phyloP scores from a whole-genome alignment of 1,140 invertebrate genomes.

The Colletes gigas region DNA sequence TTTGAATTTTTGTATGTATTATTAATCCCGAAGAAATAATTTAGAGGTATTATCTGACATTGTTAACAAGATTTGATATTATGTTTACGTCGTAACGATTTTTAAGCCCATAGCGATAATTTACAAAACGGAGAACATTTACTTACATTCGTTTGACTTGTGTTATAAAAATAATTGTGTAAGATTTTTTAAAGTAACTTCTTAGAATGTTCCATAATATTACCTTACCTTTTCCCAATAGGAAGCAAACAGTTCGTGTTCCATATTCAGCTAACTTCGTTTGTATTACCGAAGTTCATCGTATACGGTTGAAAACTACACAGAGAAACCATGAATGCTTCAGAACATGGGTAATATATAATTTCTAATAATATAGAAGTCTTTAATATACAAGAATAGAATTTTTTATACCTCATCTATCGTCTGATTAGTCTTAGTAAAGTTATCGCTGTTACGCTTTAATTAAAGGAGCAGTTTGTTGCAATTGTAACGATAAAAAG shows the following conservation, averaged over 20 bases:
- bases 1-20: background rate
- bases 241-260: constrained; percentile 57
- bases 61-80: background rate
- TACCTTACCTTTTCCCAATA: constrained; percentile 54
- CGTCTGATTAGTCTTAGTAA: background rate
- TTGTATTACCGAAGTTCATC: constrained; percentile 52
- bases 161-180: background rate
- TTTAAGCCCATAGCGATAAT: background rate
- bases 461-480: constrained; percentile 7
- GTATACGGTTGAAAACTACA: constrained; percentile 58
- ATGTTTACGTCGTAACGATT: background rate
- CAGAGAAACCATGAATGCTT: constrained; percentile 86
- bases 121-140: constrained; percentile 15
- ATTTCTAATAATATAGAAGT: constrained; percentile 14
- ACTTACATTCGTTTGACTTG: constrained; percentile 1
- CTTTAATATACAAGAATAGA: background rate
- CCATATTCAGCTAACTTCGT: constrained; percentile 56
- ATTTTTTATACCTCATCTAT: background rate
- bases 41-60: background rate
- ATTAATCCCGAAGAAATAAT: too few species aligned
- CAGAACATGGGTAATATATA: constrained; percentile 87
- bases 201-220: constrained; percentile 30
- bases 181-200: constrained; percentile 10
- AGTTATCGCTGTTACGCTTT: background rate
- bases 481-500: background rate